Conservation (phyloP, 2,797 vertebrate species). For the Odontamblyopus lacepedii region DNA sequence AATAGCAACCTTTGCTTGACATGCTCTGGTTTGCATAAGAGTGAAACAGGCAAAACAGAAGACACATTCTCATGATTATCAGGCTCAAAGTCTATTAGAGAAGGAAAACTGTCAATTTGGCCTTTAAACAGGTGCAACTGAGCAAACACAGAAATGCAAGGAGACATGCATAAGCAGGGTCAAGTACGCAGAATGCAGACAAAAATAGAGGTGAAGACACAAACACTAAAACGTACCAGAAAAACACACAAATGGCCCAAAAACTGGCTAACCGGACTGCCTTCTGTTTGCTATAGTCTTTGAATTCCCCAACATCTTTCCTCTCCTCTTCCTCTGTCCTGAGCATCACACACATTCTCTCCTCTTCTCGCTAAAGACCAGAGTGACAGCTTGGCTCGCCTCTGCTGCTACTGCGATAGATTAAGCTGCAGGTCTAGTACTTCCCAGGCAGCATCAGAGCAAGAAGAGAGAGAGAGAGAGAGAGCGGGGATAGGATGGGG, state of each 20-base stretch:
- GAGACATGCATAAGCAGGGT: slow-evolving; percentile 16
- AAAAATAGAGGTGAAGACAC: slow-evolving; percentile 22
- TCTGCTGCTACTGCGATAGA: slow-evolving; percentile 69
- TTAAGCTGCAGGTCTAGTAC: slow-evolving; percentile 73
- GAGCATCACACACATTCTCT: slow-evolving; percentile 53
- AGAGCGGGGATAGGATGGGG: slow-evolving; percentile 40
- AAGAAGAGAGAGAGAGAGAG: slow-evolving; percentile 30
- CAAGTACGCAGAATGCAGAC: slow-evolving; percentile 20
- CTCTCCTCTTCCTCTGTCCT: slow-evolving; percentile 22
- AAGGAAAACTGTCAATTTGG: slow-evolving; percentile 24
- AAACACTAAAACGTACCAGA: slow-evolving; percentile 54
- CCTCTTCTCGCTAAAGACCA: slow-evolving; percentile 61
- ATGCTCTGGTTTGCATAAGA: slow-evolving; percentile 67
- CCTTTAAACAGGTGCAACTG: slow-evolving; percentile 36
- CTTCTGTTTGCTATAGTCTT: slow-evolving; percentile 57
- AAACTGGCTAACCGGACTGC: slow-evolving; percentile 40
- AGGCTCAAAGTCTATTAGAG: slow-evolving; percentile 36
- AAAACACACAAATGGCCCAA: slow-evolving; percentile 53
- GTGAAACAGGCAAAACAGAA: slow-evolving; percentile 44
- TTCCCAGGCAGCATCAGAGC: slow-evolving; percentile 61
- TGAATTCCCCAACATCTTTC: slow-evolving; percentile 46
- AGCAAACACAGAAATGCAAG: slow-evolving; percentile 22
- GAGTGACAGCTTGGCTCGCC: slow-evolving; percentile 70
- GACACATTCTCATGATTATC: slow-evolving; percentile 34
- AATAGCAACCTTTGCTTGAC: slow-evolving; percentile 66